These are phyloP conservation scores for Remorina albescens DNA, from an alignment of 2,797 vertebrate genomes.

Conservation along the genomic window DNA sequence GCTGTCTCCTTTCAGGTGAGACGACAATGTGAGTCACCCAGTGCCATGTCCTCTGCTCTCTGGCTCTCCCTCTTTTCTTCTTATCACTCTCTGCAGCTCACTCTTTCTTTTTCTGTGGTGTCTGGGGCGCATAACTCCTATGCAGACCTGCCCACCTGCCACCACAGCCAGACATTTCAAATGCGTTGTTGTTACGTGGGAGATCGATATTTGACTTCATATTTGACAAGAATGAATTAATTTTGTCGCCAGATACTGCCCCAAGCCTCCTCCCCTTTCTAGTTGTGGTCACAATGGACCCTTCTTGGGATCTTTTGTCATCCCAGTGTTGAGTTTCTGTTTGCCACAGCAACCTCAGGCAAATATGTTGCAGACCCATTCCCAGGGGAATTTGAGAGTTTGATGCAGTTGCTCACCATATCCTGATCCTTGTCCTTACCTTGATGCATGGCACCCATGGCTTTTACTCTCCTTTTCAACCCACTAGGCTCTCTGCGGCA, in stretches of 20 bases:
- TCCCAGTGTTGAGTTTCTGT: constrained; percentile 32
- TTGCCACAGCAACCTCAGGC: constrained; percentile 34
- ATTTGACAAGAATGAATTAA: constrained; percentile 44
- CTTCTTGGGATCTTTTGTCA: constrained; percentile 24
- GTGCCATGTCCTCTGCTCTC: constrained; percentile 15
- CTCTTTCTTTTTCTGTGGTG: constrained; percentile 27
- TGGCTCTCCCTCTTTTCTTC: constrained; percentile 6
- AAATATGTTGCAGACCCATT: constrained; percentile 16
- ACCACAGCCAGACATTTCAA: constrained; percentile 38
- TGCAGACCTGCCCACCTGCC: constrained; percentile 35
- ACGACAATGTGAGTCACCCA: constrained; percentile 9
- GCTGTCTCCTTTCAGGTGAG: neutral
- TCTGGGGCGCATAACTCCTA: constrained; percentile 19
- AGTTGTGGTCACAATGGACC: constrained; percentile 6
- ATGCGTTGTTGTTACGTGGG: constrained; percentile 24
- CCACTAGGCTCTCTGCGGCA: constrained; percentile 56
- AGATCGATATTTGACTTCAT: constrained; percentile 38
- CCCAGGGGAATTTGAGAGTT: constrained; percentile 26
- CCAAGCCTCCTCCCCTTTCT: constrained; percentile 8
- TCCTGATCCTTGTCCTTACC: constrained; percentile 46
- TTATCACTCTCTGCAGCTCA: neutral
- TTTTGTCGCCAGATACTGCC: constrained; percentile 27
- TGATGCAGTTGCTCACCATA: constrained; percentile 32
- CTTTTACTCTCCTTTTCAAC: constrained; percentile 67
- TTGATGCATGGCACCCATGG: constrained; percentile 35